Evolutionary conservation across 2,797 vertebrate genomes (phyloP), one percentile per base, ranked within the genome.

Genomic region (Spea hammondii): DNA sequence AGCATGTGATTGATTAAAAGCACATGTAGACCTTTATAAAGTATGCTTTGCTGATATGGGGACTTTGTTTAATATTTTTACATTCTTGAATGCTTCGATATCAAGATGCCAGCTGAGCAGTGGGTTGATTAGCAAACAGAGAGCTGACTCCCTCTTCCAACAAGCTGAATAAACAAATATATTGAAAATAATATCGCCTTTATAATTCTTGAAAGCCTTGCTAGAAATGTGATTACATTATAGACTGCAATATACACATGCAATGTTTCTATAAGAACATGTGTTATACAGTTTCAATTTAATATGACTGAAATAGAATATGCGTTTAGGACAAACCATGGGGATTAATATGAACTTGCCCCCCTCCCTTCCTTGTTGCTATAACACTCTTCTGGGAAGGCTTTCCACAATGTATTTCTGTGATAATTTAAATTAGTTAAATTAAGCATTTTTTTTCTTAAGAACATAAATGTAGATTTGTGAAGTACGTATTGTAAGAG

Each of bases 1-100:
- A 90, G 91, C 90, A 65, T 89, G 88, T 89, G 89, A 89, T 89
- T 93, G 91, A 93, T 92, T 92, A 91, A 91, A 91, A 89, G 87
- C 87, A 88, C 84, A 85, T 75, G 84, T 85, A 88, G 80, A 86
- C 80, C 87, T 84, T 88, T 83, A 80, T 85, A 85, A 88, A 84
- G 80, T 85, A 87, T 84, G 74, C 84, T 86, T 84, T 77, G 64
- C 85, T 87, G 82, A 85, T 89, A 86, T 32, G 85, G 83, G 84
- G 67, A 74, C 83, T 86, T 88, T 89, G 82, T 91, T 90, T 91
- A 90, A 90, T 88, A 86, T 82, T 86, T 89, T 90, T 90, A 87
- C 88, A 86, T 84, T 83, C 82, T 78, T 77, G 84, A 85, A 88
- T 72, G 82, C 76, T 83, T 85, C 66, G 84, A 86, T 87, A 86